Evolutionary conservation across 2,797 vertebrate genomes (phyloP), one percentile per base, ranked within the genome.

Genomic region (Betta splendens): DNA sequence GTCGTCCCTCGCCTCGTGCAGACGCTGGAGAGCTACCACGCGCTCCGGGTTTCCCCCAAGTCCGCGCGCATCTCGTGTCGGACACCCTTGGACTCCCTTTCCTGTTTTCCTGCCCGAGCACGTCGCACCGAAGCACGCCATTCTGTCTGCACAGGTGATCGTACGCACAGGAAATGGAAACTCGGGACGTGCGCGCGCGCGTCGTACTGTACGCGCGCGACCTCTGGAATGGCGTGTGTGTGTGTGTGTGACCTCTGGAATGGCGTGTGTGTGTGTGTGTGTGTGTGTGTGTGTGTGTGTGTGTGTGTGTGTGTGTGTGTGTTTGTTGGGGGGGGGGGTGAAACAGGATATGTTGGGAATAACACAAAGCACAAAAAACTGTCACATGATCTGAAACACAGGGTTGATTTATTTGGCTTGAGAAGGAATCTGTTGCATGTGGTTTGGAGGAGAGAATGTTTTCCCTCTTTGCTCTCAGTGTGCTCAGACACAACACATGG

Each of bases 11-110:
- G 53, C 60, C 72, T 76, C 76, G 75, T 83, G 76, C 64, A 72
- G 69, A 79, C 78, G 62, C 42, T 80, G 83, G 84, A 84, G 72
- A 5, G 38, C 64, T 72, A 84, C 84, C 83, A 82, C 20, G 37
- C 76, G 77, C 74, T 63, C 64, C 73, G 87, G 87, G 82, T 85
- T 89, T 89, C 80, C 87, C 89, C 86, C 79, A 75, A 77, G 80
- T 81, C 69, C 61, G 75, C 17, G 61, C 81, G 72, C 67, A 81
- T 81, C 83, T 87, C 77, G 80, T 82, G 82, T 85, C 60, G 78
- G 86, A 87, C 86, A 89, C 78, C 86, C 85, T 88, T 89, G 89
- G 89, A 90, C 86, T 86, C 85, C 74, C 77, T 85, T 89, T 90
- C 87, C 89, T 89, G 87, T 89, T 89, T 88, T 88, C 88, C 85